Conservation (phyloP, 1,140 invertebrate species). For the Magallana angulata region DNA sequence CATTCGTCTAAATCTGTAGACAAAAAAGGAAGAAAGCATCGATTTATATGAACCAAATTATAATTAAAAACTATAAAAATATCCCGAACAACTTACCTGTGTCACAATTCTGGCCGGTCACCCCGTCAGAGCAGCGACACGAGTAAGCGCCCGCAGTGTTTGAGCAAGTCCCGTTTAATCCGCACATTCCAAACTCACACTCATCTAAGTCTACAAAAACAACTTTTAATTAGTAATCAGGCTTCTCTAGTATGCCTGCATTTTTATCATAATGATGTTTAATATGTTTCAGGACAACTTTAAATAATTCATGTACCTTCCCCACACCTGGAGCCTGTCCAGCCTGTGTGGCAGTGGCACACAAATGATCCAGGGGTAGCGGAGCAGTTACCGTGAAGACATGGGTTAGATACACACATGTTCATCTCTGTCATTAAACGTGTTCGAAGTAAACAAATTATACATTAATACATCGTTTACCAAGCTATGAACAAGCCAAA, state of each 20-base stretch:
- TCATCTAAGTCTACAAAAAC: constrained; percentile 9
- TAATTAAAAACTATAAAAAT: neutral
- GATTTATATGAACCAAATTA: neutral
- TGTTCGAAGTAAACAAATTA: neutral
- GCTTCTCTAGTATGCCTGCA: no score
- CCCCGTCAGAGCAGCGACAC: constrained; percentile 91
- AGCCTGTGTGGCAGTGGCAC: neutral
- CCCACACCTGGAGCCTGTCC: neutral
- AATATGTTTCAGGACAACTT: no score
- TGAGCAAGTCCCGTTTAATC: constrained; percentile 89
- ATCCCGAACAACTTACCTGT: constrained; percentile 59
- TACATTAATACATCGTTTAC: no score
- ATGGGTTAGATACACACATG: neutral
- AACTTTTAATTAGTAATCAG: neutral
- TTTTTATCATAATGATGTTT: no score
- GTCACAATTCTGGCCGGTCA: constrained; percentile 91
- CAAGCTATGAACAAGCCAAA: no score
- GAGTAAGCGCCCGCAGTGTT: constrained; percentile 91
- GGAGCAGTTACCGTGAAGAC: neutral
- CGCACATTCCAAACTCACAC: constrained; percentile 83
- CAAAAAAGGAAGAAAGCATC: neutral
- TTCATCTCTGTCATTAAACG: neutral
- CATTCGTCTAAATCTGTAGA: constrained; percentile 15
- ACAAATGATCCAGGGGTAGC: neutral
- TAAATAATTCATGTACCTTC: neutral